phyloP scores from a whole-genome alignment of 2,113 vertebrate species.

The Oreocharis arfaki region DNA sequence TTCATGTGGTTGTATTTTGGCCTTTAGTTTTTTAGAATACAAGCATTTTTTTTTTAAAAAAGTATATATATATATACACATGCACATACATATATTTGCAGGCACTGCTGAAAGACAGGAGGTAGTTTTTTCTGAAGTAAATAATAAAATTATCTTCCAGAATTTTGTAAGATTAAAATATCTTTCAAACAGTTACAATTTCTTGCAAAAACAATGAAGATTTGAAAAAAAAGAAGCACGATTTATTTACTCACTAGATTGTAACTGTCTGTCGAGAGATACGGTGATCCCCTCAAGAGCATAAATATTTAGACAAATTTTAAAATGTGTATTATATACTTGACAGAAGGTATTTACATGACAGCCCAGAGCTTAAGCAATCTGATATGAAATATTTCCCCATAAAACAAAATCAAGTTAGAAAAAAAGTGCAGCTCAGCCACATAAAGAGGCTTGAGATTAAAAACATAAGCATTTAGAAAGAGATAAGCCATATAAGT shows the following conservation, averaged over 20 bases:
- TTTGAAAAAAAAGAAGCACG: conserved; percentile 20
- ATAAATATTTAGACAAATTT: conserved; percentile 77
- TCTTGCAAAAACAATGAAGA: not conserved
- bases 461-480: conserved; percentile 37
- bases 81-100: not conserved
- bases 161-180: conserved; percentile 31
- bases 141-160: not conserved
- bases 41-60: not conserved
- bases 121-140: not conserved
- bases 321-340: conserved; percentile 68
- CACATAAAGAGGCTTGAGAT: conserved; percentile 44
- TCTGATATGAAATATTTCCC: conserved; percentile 70
- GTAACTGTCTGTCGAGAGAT: conserved; percentile 51
- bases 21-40: not conserved
- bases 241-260: conserved; percentile 66
- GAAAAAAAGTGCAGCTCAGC: conserved; percentile 22
- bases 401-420: conserved; percentile 59
- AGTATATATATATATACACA: not conserved
- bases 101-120: not conserved
- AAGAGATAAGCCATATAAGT: conserved; percentile 27
- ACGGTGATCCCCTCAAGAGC: conserved; percentile 54
- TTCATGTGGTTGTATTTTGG: not conserved
- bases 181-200: conserved; percentile 28
- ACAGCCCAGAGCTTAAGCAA: conserved; percentile 66
- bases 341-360: conserved; percentile 65